phyloP scores from a whole-genome alignment of 2,888 invertebrate species.

The Margaritifera margaritifera region DNA sequence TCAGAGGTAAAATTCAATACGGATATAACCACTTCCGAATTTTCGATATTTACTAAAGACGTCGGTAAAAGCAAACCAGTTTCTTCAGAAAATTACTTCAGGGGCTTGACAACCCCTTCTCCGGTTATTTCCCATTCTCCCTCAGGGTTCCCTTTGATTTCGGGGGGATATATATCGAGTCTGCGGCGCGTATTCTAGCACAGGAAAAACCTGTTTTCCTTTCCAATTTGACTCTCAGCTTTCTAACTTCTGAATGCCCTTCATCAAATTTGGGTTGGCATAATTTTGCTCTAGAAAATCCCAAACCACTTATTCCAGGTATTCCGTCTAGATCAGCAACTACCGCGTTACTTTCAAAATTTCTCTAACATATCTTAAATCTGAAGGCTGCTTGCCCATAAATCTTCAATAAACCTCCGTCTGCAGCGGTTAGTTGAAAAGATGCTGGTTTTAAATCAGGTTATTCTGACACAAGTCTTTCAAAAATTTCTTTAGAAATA shows the following conservation, averaged over 20 bases:
- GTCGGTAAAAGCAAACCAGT: constrained; percentile 13
- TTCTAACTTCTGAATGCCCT: constrained; percentile 13
- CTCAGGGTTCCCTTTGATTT: background rate
- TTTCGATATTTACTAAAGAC: constrained; percentile 5
- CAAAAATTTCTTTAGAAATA: too few species aligned
- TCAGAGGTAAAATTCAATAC: constrained; percentile 11
- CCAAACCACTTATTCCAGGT: constrained; percentile 22
- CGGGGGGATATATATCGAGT: constrained; percentile 10
- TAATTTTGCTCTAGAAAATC: constrained; percentile 28
- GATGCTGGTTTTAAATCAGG: too few species aligned
- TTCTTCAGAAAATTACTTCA: background rate
- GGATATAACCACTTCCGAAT: background rate
- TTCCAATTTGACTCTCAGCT: constrained; percentile 11
- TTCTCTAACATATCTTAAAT: constrained; percentile 14
- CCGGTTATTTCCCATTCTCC: too few species aligned
- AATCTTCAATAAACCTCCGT: constrained; percentile 15
- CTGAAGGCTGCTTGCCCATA: constrained; percentile 11
- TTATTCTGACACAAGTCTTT: too few species aligned
- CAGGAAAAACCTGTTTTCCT: background rate
- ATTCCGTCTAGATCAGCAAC: background rate
- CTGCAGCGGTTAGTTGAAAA: constrained; percentile 7
- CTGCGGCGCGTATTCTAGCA: constrained; percentile 16
- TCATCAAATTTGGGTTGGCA: constrained; percentile 19
- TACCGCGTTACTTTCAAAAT: constrained; percentile 18
- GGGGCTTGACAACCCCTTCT: too few species aligned